Percentiles rank a stretch among this genome's conserved stretches.
These are phyloP conservation scores for honey bee (Apis mellifera) DNA, from an alignment of 1,140 invertebrate species.

Conservation along the genomic window DNA sequence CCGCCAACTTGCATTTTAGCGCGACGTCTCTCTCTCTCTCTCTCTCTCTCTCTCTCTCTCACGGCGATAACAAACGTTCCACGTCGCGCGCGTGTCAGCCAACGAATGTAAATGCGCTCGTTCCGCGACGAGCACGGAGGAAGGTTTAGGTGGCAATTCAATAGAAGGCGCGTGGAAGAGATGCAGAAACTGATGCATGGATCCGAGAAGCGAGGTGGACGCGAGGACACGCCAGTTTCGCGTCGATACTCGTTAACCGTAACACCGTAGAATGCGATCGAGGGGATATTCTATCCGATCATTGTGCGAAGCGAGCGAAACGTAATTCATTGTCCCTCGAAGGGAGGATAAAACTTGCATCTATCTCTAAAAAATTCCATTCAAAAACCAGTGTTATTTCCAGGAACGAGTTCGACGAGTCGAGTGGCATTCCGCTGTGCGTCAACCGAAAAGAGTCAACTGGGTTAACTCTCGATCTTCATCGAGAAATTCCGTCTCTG, in stretches of 20 bases:
- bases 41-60: neutral
- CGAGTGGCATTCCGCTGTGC: conserved; percentile 15
- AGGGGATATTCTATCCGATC: conserved; percentile 26
- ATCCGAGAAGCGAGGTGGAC: conserved; percentile 37
- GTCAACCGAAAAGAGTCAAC: conserved; percentile 19
- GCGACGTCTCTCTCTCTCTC: conserved; percentile 8
- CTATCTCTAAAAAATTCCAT: neutral
- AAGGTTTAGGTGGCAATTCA: conserved; percentile 55
- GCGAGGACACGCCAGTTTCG: conserved; percentile 65
- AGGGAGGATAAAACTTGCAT: no score
- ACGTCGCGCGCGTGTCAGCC: conserved; percentile 10
- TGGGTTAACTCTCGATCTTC: conserved; percentile 18
- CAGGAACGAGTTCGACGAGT: conserved; percentile 1
- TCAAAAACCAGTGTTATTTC: neutral
- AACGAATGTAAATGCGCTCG: conserved; percentile 55
- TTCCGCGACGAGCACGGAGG: neutral
- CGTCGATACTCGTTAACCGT: conserved; percentile 77
- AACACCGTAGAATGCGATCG: conserved; percentile 63
- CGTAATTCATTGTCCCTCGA: no score
- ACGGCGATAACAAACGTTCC: conserved; percentile 51
- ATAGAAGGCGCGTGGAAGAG: conserved; percentile 20
- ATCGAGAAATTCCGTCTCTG: neutral
- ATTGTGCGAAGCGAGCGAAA: no score
- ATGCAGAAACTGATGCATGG: conserved; percentile 19
- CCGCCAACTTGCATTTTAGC: conserved; percentile 43